These are phyloP conservation scores for Ammodramus savannarum DNA, from an alignment of 2,113 vertebrate species.

Conservation along the genomic window DNA sequence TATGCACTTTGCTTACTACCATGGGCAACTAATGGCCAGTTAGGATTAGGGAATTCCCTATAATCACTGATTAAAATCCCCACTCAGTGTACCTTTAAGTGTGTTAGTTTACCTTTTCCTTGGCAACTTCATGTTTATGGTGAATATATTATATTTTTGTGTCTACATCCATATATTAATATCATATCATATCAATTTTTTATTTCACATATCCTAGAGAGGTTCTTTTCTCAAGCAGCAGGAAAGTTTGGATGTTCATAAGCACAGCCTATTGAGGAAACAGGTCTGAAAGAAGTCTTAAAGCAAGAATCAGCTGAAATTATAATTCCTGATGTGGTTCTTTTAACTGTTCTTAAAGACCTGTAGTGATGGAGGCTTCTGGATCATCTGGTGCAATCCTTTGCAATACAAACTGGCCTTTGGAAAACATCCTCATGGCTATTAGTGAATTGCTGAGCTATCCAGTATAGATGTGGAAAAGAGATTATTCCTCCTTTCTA, in stretches of 20 bases:
- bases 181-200: background rate
- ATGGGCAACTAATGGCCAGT: background rate
- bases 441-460: background rate
- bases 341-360: background rate
- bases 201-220: background rate
- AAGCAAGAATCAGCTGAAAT: background rate
- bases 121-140: background rate
- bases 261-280: background rate
- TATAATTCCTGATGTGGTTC: background rate
- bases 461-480: background rate
- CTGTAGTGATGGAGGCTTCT: background rate
- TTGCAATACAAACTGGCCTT: background rate
- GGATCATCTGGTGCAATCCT: background rate
- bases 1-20: background rate
- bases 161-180: background rate
- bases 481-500: background rate
- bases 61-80: background rate
- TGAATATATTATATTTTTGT: background rate
- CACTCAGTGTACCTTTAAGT: background rate
- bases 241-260: background rate
- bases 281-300: background rate
- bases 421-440: background rate
- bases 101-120: background rate
- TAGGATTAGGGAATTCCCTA: background rate
- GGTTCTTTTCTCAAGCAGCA: background rate